Evolutionary conservation across 1,140 invertebrate genomes (phyloP).

Genomic region (Anthonomus grandis): DNA sequence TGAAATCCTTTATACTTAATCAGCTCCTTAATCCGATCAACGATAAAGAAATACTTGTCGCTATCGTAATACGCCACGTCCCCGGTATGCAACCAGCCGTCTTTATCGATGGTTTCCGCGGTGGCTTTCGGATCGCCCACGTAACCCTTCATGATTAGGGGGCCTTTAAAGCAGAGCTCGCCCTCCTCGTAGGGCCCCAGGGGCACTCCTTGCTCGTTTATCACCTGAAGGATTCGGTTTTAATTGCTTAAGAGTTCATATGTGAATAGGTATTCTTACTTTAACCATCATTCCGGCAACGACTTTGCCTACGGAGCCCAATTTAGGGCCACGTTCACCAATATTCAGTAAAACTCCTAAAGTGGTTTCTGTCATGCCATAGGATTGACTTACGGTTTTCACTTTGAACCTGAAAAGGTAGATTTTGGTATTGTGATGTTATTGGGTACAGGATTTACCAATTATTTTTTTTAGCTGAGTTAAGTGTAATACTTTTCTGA

Average conservation of each 20-base stretch:
- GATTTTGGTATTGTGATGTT: too few species aligned
- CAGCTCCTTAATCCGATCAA: slow-evolving; percentile 36
- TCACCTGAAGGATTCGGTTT: slow-evolving; percentile 42
- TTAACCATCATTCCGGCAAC: slow-evolving; percentile 61
- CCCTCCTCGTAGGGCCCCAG: slow-evolving; percentile 62
- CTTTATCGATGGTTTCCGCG: slow-evolving; percentile 59
- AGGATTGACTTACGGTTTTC: slow-evolving; percentile 57
- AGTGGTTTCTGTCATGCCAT: slow-evolving; percentile 69
- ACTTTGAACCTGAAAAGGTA: slow-evolving; percentile 43
- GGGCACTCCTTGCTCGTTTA: slow-evolving; percentile 61
- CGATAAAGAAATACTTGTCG: slow-evolving; percentile 44
- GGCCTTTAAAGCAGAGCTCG: slow-evolving; percentile 70
- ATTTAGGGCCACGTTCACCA: slow-evolving; percentile 42
- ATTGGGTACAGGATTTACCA: too few species aligned
- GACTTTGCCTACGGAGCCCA: slow-evolving; percentile 59
- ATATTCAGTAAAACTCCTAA: slow-evolving; percentile 46
- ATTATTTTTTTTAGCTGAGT: neutral
- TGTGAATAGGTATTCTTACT: slow-evolving; percentile 26
- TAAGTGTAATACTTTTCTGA: too few species aligned
- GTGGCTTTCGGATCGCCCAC: slow-evolving; percentile 62
- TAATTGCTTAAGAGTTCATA: neutral
- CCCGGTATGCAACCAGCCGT: slow-evolving; percentile 79
- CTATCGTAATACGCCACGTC: slow-evolving; percentile 77
- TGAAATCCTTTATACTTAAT: slow-evolving; percentile 41
- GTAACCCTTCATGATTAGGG: slow-evolving; percentile 66